Conservation (phyloP, 2,797 vertebrate genomes). For the Alosa sapidissima region DNA sequence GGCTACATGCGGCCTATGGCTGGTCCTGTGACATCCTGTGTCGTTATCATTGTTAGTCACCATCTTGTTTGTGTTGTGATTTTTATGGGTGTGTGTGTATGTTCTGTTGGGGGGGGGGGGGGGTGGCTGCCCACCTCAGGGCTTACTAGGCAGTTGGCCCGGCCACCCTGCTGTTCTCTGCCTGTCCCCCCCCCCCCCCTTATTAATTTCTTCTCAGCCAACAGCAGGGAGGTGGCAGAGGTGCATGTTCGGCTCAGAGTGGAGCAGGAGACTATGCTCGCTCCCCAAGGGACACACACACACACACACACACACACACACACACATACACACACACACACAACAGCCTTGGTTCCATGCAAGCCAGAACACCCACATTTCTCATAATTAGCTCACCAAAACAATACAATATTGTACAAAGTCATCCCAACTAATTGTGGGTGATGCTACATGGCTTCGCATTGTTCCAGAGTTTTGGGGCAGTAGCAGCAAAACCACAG, state of each 20-base stretch:
- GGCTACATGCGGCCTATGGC: neutral
- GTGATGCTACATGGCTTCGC: too few relatives aligned
- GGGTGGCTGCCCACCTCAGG: neutral
- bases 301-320: neutral
- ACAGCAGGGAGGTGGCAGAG: constrained; percentile 58
- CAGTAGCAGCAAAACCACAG: too few relatives aligned
- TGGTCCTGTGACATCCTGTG: neutral
- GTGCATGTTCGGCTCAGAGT: constrained; percentile 59
- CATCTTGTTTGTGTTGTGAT: neutral
- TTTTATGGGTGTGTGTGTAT: neutral
- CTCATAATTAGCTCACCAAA: too few relatives aligned
- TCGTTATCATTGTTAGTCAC: neutral
- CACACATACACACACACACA: constrained; percentile 8
- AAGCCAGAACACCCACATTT: neutral
- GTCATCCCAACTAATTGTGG: too few relatives aligned
- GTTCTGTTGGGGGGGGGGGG: neutral
- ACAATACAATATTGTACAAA: too few relatives aligned
- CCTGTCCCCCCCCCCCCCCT: neutral
- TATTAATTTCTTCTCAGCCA: neutral
- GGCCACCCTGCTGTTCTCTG: neutral
- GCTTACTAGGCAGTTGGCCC: neutral
- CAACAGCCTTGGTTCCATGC: neutral
- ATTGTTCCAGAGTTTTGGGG: too few relatives aligned
- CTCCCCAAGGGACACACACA: constrained; percentile 32
- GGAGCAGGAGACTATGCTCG: constrained; percentile 27